Percentiles rank a stretch among this genome's conserved stretches.
Evolutionary conservation across 92 coral and sea anemone species (phyloP).

Genomic region (Parazoanthus swiftii): DNA sequence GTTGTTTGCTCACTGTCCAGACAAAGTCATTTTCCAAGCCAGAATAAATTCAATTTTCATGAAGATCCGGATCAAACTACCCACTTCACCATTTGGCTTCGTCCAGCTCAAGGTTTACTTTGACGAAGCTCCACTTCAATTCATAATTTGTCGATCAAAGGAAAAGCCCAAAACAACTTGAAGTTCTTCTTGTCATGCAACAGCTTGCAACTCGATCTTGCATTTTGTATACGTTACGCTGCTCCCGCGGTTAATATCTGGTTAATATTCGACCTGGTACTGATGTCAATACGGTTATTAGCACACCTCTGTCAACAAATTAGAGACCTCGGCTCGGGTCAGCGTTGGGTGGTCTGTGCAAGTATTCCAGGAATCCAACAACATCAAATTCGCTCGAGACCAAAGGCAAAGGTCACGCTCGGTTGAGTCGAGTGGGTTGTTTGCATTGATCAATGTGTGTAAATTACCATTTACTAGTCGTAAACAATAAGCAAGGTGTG

Average conservation of each 20-base stretch:
- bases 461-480: not conserved
- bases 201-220: not conserved
- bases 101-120: no score
- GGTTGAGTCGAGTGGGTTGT: not conserved
- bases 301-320: constrained; percentile 25
- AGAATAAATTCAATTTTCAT: no score
- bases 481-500: not conserved
- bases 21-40: not conserved
- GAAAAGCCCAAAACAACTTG: not conserved
- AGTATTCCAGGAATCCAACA: not conserved
- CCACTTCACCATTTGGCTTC: no score
- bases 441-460: not conserved
- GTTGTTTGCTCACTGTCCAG: not conserved
- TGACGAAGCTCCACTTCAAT: not conserved
- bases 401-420: not conserved
- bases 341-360: not conserved
- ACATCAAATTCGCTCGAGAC: not conserved
- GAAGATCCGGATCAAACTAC: not conserved
- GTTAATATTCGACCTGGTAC: constrained; percentile 26
- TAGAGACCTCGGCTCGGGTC: not conserved
- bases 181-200: not conserved
- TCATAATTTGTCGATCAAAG: not conserved
- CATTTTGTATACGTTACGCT: not conserved
- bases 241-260: not conserved
- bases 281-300: constrained; percentile 1